Evolutionary conservation across 2,113 vertebrate species (phyloP).

Genomic region (Colaptes auratus): DNA sequence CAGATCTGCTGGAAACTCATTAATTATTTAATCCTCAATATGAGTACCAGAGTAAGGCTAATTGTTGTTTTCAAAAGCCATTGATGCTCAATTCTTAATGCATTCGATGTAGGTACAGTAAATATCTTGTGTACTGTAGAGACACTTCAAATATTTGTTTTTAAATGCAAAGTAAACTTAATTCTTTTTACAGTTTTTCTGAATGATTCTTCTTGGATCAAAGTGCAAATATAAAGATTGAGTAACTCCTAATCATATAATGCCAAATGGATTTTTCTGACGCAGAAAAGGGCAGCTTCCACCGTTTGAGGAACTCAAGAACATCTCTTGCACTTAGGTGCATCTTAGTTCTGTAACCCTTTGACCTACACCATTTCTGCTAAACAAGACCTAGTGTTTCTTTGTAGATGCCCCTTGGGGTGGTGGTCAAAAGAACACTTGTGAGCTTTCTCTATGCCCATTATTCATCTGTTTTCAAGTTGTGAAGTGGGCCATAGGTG

Average conservation of each 20-base stretch:
- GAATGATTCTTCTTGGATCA: neutral
- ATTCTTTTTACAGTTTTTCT: neutral
- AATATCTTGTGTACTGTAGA: neutral
- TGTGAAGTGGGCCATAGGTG: neutral
- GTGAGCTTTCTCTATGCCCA: neutral
- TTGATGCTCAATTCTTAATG: neutral
- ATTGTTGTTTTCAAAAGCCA: conserved; percentile 29
- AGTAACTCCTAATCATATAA: neutral
- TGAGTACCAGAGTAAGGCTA: neutral
- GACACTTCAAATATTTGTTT: neutral
- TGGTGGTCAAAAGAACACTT: neutral
- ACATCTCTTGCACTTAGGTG: neutral
- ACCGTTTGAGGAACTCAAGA: neutral
- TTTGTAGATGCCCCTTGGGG: neutral
- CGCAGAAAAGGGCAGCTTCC: neutral
- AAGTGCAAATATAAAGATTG: neutral
- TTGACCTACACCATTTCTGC: neutral
- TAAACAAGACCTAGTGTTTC: neutral
- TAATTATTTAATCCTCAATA: conserved; percentile 3
- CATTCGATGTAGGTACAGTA: neutral
- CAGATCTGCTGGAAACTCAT: conserved; percentile 51
- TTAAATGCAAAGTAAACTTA: neutral
- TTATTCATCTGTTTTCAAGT: neutral
- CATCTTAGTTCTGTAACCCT: neutral
- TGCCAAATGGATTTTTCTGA: neutral